Evolutionary conservation across 2,113 vertebrate genomes (phyloP).

Genomic region (Lagenorhynchus albirostris): DNA sequence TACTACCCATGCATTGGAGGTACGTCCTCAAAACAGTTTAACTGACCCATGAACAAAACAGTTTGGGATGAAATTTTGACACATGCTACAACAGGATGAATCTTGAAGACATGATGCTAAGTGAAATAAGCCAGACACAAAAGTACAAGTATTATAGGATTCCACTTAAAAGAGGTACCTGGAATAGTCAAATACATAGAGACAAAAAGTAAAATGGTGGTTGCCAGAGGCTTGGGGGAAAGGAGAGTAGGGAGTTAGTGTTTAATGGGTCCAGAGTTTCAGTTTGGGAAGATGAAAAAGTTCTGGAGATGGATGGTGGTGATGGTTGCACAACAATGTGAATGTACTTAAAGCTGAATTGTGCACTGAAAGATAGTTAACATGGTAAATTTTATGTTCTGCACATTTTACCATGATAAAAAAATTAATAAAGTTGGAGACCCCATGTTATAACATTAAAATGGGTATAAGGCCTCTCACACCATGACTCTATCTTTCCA

Average conservation of each 20-base stretch:
- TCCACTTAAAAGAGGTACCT: neutral
- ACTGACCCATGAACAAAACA: neutral
- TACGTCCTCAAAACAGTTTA: neutral
- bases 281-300: neutral
- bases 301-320: neutral
- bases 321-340: neutral
- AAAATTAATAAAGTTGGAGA: neutral
- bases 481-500: neutral
- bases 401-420: neutral
- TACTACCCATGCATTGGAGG: too few species aligned
- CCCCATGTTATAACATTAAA: neutral
- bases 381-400: neutral
- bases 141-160: neutral
- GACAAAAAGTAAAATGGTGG: neutral
- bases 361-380: neutral
- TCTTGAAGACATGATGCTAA: neutral
- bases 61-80: neutral
- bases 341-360: neutral
- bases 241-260: neutral
- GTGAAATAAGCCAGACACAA: neutral
- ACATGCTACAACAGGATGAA: neutral
- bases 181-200: neutral
- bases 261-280: neutral
- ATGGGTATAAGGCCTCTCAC: neutral
- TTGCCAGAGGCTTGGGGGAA: neutral